These are phyloP conservation scores for Lasioglossum malachurum DNA, from an alignment of 2,888 invertebrate species.

Conservation along the genomic window DNA sequence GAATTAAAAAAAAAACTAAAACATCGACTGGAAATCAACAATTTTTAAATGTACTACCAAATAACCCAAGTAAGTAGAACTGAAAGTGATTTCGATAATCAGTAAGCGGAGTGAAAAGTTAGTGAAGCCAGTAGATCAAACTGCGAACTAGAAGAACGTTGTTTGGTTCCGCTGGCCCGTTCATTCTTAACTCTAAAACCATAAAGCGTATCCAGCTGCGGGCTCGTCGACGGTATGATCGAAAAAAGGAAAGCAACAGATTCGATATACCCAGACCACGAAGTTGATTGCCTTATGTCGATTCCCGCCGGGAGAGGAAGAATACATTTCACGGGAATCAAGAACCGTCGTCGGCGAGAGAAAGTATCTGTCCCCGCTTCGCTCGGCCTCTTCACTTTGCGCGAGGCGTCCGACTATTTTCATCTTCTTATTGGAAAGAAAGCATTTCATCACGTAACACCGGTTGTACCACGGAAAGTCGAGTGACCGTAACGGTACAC, in stretches of 20 bases:
- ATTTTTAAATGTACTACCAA: not conserved
- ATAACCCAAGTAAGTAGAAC: not conserved
- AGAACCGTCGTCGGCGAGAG: slow-evolving; percentile 45
- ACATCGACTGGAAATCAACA: not conserved
- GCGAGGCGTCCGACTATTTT: slow-evolving; percentile 24
- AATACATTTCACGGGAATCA: slow-evolving; percentile 37
- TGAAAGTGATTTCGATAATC: not conserved
- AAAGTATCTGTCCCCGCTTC: slow-evolving; percentile 51
- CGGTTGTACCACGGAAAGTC: slow-evolving; percentile 14
- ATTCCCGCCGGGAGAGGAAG: slow-evolving; percentile 28
- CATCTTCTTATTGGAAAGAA: slow-evolving; percentile 32
- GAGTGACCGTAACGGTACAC: slow-evolving; percentile 13
- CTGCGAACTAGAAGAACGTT: not conserved
- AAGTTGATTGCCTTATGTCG: slow-evolving; percentile 58
- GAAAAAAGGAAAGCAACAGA: slow-evolving; percentile 11
- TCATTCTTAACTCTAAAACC: not conserved
- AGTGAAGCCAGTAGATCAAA: not conserved
- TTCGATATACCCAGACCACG: slow-evolving; percentile 56
- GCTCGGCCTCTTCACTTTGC: slow-evolving; percentile 23
- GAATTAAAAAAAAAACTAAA: not conserved
- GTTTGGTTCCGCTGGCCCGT: not conserved
- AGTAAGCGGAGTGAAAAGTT: not conserved
- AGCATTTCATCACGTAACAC: slow-evolving; percentile 37
- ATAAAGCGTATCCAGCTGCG: not conserved
- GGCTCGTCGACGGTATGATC: not conserved